Evolutionary conservation across 2,888 invertebrate genomes (phyloP), one percentile per base, ranked within the genome.

Genomic region (Troides helena): DNA sequence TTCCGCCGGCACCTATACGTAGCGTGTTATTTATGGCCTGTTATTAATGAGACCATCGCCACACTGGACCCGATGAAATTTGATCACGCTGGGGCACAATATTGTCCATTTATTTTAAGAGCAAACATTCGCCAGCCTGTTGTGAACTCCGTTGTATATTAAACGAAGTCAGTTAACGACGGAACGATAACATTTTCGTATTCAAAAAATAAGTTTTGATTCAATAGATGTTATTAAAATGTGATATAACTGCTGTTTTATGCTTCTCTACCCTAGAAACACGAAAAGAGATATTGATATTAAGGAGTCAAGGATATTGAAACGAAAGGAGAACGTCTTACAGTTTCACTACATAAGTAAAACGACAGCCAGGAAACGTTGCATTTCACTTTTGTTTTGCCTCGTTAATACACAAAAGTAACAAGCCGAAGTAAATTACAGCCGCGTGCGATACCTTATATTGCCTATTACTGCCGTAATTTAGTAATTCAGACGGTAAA

Each of bases 1-100:
- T 50, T 59, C 36, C 10, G 46, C 14, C 7, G 14, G 14, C 14
- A 58, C 57, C 70, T 63, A 71, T 12, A 46, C 53, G n/a, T 18
- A 53, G n/a, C 76, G 76, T 76, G 78, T 79, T 81, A 85, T 80
- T 84, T 82, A 81, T 78, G 79, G 76, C 81, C 83, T 85, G 86
- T 85, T 86, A 88, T 87, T 88, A 87, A 89, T 87, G 87, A 87
- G 86, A 81, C 84, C 85, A 86, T 86, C 83, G 83, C 76, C 81
- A 81, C 80, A 74, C 73, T 78, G 65, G 76, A 77, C 74, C 78
- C 77, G 72, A 72, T 79, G 82, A 80, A 81, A 81, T 79, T 79
- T 79, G 80, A 81, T 80, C 81, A 77, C 81, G 81, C 82, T 82
- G 73, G 75, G 76, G 69, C 73, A 73, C 73, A 71, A 71, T 74